Evolutionary conservation across 1,140 invertebrate species (phyloP).

Genomic region (Drosophila subpulchrella): DNA sequence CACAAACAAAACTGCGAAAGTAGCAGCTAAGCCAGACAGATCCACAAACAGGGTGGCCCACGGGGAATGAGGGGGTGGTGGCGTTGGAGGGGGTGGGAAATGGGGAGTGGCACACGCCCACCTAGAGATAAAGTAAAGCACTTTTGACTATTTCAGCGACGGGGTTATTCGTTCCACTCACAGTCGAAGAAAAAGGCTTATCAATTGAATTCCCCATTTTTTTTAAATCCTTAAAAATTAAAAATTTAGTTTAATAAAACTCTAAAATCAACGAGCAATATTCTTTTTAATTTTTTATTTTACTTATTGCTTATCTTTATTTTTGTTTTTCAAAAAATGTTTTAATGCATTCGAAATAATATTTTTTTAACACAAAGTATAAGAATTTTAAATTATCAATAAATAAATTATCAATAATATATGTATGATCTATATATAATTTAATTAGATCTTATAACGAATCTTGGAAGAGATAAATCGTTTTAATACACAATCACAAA

Average conservation of each 20-base stretch:
- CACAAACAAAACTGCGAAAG: conserved; percentile 82
- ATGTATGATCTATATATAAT: too few relatives aligned
- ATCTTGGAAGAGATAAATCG: too few relatives aligned
- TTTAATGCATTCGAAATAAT: too few relatives aligned
- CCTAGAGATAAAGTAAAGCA: conserved; percentile 77
- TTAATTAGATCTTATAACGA: too few relatives aligned
- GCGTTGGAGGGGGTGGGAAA: not conserved
- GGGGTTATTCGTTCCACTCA: conserved; percentile 39
- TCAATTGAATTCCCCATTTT: not conserved
- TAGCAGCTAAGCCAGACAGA: conserved; percentile 80
- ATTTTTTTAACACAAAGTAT: too few relatives aligned
- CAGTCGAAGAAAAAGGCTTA: conserved; percentile 1
- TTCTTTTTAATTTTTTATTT: too few relatives aligned
- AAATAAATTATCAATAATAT: too few relatives aligned
- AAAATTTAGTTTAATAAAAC: not conserved
- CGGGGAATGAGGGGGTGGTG: not conserved
- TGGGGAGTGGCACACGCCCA: conserved; percentile 51
- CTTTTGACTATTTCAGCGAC: conserved; percentile 80
- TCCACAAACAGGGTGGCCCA: conserved; percentile 48
- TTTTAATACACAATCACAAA: too few relatives aligned
- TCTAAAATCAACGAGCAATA: too few relatives aligned
- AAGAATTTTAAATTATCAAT: too few relatives aligned
- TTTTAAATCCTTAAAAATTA: not conserved
- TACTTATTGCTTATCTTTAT: too few relatives aligned
- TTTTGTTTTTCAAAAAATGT: too few relatives aligned